A percentile compares a stretch with the other conserved stretches of the same genome.
Conservation (phyloP, 2,797 vertebrate species). For the Diplodus puntazzo region DNA sequence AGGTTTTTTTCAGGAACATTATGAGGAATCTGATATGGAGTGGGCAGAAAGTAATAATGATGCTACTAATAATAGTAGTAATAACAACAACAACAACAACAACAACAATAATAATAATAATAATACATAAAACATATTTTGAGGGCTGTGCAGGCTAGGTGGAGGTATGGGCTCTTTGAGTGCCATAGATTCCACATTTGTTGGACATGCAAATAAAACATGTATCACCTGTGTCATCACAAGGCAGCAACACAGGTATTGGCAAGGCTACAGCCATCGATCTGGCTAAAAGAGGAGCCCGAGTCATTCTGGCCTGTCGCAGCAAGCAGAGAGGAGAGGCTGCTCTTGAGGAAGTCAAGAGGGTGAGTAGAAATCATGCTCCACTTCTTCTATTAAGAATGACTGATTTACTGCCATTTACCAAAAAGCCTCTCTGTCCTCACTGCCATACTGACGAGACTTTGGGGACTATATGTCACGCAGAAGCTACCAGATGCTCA, state of each 20-base stretch:
- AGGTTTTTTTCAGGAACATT: no score
- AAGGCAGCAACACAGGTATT: slow-evolving; percentile 89
- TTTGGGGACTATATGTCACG: no score
- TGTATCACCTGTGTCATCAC: neutral
- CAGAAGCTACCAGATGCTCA: neutral
- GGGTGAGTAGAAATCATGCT: slow-evolving; percentile 68
- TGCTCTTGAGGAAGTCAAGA: slow-evolving; percentile 84
- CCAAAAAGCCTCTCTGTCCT: neutral
- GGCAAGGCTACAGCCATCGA: slow-evolving; percentile 88
- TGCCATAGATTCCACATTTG: neutral
- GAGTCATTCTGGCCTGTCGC: slow-evolving; percentile 89
- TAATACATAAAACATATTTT: no score
- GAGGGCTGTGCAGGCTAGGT: neutral
- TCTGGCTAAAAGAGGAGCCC: slow-evolving; percentile 87
- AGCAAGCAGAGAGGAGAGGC: slow-evolving; percentile 80
- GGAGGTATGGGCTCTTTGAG: neutral
- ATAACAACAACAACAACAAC: no score
- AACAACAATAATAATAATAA: no score
- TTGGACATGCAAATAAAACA: neutral
- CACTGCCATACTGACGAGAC: neutral
- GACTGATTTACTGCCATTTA: neutral
- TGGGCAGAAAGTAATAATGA: no score
- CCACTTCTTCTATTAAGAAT: neutral
- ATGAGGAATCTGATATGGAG: no score
- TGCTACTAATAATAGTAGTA: no score